phyloP scores from a whole-genome alignment of 1,140 invertebrate genomes.

The Drosophila bipectinata region DNA sequence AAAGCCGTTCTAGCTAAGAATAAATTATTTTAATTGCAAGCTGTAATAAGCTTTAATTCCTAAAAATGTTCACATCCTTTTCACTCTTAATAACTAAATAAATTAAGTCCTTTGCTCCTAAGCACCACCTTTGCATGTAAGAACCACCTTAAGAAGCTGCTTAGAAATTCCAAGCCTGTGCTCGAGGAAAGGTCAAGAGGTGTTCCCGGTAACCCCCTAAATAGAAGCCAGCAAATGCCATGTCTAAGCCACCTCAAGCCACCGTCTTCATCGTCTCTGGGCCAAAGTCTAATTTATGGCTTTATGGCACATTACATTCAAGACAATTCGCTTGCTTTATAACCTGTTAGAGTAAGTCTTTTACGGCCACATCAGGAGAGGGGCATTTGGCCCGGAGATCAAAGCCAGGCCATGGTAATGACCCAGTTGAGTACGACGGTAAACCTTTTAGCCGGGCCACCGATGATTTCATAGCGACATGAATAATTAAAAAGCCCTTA shows the following conservation, averaged over 20 bases:
- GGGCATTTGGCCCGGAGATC: constrained; percentile 46
- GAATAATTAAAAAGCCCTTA: constrained; percentile 73
- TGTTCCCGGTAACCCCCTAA: constrained; percentile 9
- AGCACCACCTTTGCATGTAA: neutral
- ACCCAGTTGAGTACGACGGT: constrained; percentile 54
- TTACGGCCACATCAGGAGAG: constrained; percentile 37
- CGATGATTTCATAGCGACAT: constrained; percentile 64
- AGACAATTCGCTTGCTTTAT: constrained; percentile 52
- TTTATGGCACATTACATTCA: constrained; percentile 51
- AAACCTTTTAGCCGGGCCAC: constrained; percentile 30
- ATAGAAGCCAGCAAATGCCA: constrained; percentile 21
- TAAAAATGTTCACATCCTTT: too few species aligned
- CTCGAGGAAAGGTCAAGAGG: constrained; percentile 24
- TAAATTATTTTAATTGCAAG: too few species aligned
- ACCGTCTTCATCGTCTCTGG: constrained; percentile 12
- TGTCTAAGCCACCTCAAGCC: constrained; percentile 18
- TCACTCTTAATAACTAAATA: too few species aligned
- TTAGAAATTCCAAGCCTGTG: neutral
- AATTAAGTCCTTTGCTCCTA: neutral
- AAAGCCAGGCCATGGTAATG: constrained; percentile 58
- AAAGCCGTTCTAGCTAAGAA: neutral
- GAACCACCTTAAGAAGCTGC: neutral
- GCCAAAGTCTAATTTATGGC: constrained; percentile 50
- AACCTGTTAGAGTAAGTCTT: constrained; percentile 51
- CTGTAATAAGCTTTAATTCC: too few species aligned